Conservation (phyloP, 2,113 vertebrate genomes). For the Pterocles orientalis region DNA sequence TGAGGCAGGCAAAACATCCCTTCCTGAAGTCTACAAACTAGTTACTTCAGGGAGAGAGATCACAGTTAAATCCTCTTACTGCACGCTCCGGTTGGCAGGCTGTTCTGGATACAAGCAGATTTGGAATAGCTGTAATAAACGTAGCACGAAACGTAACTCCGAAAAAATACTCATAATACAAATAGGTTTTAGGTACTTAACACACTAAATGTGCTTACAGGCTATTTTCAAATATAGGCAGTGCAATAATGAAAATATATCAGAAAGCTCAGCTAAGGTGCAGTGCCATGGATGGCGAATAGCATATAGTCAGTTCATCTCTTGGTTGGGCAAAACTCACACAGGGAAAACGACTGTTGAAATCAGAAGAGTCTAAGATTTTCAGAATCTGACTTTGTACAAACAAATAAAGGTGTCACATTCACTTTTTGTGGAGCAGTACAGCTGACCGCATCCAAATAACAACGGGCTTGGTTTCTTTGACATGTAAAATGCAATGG, state of each 20-base stretch:
- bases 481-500: neutral
- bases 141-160: neutral
- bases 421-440: neutral
- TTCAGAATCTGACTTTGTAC: neutral
- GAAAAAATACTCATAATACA: neutral
- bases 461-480: neutral
- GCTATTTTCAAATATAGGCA: neutral
- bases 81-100: neutral
- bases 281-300: neutral
- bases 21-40: neutral
- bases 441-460: neutral
- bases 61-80: neutral
- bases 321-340: neutral
- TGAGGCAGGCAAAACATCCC: neutral
- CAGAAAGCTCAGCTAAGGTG: neutral
- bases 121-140: neutral
- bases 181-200: neutral
- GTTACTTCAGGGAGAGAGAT: neutral
- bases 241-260: neutral
- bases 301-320: neutral
- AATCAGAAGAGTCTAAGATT: neutral
- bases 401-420: neutral
- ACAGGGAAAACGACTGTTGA: neutral
- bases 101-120: neutral
- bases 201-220: neutral